Conservation (phyloP, 2,888 invertebrate genomes). For the Lasioglossum pauxillum region DNA sequence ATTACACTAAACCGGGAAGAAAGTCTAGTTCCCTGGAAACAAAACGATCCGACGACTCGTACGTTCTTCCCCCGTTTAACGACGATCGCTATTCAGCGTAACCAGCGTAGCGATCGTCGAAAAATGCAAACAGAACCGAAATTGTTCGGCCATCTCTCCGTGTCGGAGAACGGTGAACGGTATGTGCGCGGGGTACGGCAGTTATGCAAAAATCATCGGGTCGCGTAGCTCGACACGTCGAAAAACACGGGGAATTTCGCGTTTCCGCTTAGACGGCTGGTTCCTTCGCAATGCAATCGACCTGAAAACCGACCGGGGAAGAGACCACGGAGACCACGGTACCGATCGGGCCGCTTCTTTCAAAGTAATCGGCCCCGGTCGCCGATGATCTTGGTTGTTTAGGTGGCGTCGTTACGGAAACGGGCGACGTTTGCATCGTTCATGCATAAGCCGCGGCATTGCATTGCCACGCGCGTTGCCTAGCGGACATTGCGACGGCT, state of each 20-base stretch:
- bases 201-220: constrained; percentile 37
- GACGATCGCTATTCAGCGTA: not conserved
- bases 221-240: not conserved
- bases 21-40: not conserved
- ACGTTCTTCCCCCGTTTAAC: not conserved
- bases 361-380: constrained; percentile 46
- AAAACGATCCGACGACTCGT: not conserved
- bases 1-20: not conserved
- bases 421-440: constrained; percentile 62
- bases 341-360: constrained; percentile 25
- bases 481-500: constrained; percentile 54
- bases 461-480: constrained; percentile 58
- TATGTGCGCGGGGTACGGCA: not conserved
- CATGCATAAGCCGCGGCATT: constrained; percentile 71
- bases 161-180: not conserved
- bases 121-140: constrained; percentile 4
- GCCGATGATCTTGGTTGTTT: constrained; percentile 52
- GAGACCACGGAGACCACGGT: constrained; percentile 7
- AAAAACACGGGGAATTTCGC: constrained; percentile 29
- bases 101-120: not conserved
- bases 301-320: constrained; percentile 6
- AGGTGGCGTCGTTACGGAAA: constrained; percentile 47
- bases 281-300: constrained; percentile 6
- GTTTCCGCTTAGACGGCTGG: constrained; percentile 8
- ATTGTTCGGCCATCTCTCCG: not conserved